phyloP scores from a whole-genome alignment of 1,140 invertebrate genomes.

The Tyrophagus putrescentiae region DNA sequence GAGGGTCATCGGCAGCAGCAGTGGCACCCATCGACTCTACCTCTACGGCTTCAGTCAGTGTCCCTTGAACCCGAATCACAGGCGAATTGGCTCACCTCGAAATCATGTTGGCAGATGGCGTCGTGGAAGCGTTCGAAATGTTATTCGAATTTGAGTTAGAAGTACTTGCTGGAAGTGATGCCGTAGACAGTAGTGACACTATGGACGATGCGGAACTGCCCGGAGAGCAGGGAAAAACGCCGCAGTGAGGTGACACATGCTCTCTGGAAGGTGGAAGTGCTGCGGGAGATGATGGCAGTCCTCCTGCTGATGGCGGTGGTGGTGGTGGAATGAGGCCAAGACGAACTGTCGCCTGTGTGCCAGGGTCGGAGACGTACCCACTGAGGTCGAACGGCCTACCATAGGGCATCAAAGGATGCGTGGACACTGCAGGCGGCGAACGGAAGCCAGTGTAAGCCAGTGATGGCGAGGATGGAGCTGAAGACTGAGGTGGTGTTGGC shows the following conservation, averaged over 20 bases:
- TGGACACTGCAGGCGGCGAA: neutral
- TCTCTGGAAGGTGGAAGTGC: too few relatives aligned
- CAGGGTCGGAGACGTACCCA: neutral
- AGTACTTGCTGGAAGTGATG: neutral
- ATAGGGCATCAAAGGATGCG: neutral
- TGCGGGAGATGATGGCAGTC: too few relatives aligned
- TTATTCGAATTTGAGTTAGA: neutral
- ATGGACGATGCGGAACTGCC: neutral
- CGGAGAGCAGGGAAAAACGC: too few relatives aligned
- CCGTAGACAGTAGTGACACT: neutral
- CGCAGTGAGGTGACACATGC: too few relatives aligned
- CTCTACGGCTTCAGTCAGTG: neutral
- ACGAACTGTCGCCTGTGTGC: too few relatives aligned
- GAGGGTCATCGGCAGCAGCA: too few relatives aligned
- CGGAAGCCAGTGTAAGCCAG: neutral
- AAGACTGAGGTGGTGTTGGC: too few relatives aligned
- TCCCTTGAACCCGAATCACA: neutral
- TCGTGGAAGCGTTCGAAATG: neutral
- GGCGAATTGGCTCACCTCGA: neutral
- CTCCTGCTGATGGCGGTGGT: too few relatives aligned
- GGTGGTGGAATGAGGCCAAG: too few relatives aligned
- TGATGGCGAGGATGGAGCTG: too few relatives aligned
- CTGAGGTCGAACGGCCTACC: too few relatives aligned
- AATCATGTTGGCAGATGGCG: slow-evolving; percentile 8
- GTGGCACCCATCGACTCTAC: too few relatives aligned